These are phyloP conservation scores for Onychomys arenicola DNA, from an alignment of 2,797 vertebrate genomes.

Conservation along the genomic window DNA sequence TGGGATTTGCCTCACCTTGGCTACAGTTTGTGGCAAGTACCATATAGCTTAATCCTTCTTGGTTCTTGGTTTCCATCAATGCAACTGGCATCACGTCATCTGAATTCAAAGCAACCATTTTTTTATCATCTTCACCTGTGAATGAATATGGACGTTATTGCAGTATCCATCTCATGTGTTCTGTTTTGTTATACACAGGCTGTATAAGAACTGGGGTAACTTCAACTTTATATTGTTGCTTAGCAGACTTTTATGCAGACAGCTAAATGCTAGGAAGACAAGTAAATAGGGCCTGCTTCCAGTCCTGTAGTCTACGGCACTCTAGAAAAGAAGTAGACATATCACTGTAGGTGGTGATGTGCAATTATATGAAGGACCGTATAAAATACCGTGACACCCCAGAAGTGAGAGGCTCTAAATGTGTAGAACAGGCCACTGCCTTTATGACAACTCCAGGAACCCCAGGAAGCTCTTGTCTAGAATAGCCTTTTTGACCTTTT, in stretches of 20 bases:
- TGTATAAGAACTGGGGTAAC: background rate
- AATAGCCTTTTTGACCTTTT: background rate
- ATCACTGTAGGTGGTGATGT: background rate
- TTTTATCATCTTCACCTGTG: conserved; percentile 79
- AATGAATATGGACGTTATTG: background rate
- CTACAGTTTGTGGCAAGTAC: conserved; percentile 83
- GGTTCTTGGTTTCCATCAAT: conserved; percentile 85
- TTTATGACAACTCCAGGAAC: background rate
- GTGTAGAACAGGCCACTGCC: background rate
- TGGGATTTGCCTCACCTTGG: conserved; percentile 59
- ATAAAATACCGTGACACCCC: background rate
- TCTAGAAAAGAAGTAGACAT: background rate
- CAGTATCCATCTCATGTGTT: background rate
- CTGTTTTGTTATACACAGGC: background rate
- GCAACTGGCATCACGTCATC: conserved; percentile 77
- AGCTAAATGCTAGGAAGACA: background rate
- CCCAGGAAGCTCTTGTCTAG: background rate
- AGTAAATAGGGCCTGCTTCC: background rate
- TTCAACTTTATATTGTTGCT: background rate
- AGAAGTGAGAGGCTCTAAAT: background rate
- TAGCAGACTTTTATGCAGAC: background rate
- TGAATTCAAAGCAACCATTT: conserved; percentile 73
- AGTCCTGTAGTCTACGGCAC: background rate
- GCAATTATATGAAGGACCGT: background rate
- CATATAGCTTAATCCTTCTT: conserved; percentile 89